Percentiles rank a stretch among this genome's conserved stretches.
These are phyloP conservation scores for Myotis findleyi DNA, from an alignment of 2,797 vertebrate genomes.

Conservation along the genomic window DNA sequence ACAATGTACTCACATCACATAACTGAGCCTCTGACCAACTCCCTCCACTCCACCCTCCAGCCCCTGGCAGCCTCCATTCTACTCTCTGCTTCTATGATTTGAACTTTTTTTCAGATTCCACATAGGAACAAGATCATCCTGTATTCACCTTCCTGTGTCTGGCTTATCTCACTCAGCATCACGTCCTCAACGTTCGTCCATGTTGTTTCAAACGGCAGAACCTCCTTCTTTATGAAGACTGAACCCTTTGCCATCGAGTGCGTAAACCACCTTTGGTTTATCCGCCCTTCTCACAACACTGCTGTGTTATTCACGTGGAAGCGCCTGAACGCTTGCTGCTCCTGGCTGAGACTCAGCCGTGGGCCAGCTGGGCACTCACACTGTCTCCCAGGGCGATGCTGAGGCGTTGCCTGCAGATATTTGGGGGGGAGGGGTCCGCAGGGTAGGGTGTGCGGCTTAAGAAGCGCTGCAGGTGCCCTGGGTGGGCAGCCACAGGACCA, in stretches of 20 bases:
- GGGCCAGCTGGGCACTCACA: background rate
- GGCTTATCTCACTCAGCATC: background rate
- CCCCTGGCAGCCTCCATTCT: background rate
- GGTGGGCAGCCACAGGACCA: background rate
- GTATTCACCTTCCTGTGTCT: background rate
- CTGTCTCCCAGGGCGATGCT: background rate
- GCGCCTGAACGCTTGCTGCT: too few relatives aligned
- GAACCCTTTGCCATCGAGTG: background rate
- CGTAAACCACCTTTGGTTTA: background rate
- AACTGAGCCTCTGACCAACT: background rate
- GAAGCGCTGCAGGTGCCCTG: background rate
- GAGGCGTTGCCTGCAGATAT: background rate
- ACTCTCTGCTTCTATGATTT: background rate
- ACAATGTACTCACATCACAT: rapidly evolving
- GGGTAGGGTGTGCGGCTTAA: background rate
- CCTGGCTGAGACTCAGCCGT: rapidly evolving
- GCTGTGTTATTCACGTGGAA: background rate
- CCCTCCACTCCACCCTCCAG: background rate
- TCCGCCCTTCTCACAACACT: background rate
- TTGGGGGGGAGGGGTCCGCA: background rate
- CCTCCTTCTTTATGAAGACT: background rate
- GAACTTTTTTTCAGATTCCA: background rate
- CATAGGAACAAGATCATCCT: rapidly evolving
- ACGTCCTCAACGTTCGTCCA: too few relatives aligned
- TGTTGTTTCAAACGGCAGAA: background rate